phyloP scores from a whole-genome alignment of 2,888 invertebrate species.

The Dynastes maya region DNA sequence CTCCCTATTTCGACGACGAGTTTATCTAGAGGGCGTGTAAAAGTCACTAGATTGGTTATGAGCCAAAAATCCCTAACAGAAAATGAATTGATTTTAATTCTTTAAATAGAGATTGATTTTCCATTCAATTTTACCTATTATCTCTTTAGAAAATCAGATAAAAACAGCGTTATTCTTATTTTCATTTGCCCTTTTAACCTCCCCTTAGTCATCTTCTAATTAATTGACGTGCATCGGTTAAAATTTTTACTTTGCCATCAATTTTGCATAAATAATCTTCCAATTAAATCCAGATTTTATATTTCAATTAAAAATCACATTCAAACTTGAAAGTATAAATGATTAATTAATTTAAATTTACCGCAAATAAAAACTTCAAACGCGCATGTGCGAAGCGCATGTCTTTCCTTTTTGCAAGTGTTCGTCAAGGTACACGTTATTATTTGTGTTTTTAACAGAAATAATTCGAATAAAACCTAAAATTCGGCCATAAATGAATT shows the following conservation, averaged over 20 bases:
- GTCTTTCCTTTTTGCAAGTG: constrained; percentile 63
- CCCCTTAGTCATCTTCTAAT: no score
- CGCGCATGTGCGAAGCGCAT: constrained; percentile 52
- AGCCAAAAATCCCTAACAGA: constrained; percentile 7
- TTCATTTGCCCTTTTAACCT: no score
- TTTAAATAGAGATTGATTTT: no score
- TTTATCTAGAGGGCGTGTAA: constrained; percentile 47
- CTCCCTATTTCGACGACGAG: constrained; percentile 9
- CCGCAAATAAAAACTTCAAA: constrained; percentile 22
- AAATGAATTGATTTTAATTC: neutral
- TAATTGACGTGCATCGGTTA: no score
- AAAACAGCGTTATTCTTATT: no score
- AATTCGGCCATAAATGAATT: constrained; percentile 44
- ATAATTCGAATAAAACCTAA: constrained; percentile 46
- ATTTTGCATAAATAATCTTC: no score
- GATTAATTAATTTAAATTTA: neutral
- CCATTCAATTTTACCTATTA: no score
- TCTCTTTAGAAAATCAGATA: no score
- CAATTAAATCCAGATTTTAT: no score
- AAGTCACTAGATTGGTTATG: constrained; percentile 30
- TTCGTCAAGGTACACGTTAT: constrained; percentile 68
- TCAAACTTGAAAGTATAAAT: no score
- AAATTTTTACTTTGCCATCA: no score
- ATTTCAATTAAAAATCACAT: no score
- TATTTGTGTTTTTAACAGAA: constrained; percentile 56